Evolutionary conservation across 1,140 invertebrate genomes (phyloP).

Genomic region (Drosophila lacertosa): DNA sequence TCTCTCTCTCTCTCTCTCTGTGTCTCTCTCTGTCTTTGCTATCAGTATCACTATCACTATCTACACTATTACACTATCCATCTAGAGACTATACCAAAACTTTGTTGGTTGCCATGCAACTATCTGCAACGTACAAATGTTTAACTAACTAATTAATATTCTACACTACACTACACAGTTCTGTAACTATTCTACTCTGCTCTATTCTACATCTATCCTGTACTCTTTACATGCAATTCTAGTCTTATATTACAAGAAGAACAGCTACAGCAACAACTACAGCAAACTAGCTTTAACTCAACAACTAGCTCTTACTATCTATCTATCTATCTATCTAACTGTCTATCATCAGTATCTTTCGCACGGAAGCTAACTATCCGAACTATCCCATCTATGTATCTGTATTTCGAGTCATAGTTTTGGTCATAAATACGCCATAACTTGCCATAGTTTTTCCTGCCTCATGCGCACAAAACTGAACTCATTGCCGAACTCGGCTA

Average conservation of each 20-base stretch:
- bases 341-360: slow-evolving; percentile 13
- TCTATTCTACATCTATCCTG: slow-evolving; percentile 32
- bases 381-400: slow-evolving; percentile 34
- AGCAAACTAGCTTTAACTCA: too few relatives aligned
- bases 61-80: slow-evolving; percentile 38
- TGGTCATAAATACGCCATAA: slow-evolving; percentile 80
- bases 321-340: slow-evolving; percentile 31
- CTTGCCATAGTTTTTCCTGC: slow-evolving; percentile 82
- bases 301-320: slow-evolving; percentile 66
- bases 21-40: slow-evolving; percentile 23
- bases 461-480: slow-evolving; percentile 65
- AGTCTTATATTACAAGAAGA: slow-evolving; percentile 73
- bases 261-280: slow-evolving; percentile 17
- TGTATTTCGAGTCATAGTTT: slow-evolving; percentile 71
- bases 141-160: slow-evolving; percentile 33
- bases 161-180: slow-evolving; percentile 12
- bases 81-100: slow-evolving; percentile 77
- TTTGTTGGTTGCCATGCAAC: slow-evolving; percentile 64
- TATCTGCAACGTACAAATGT: slow-evolving; percentile 48
- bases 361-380: slow-evolving; percentile 6
- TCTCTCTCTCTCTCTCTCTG: slow-evolving; percentile 20
- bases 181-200: slow-evolving; percentile 28
- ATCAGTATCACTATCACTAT: slow-evolving; percentile 21
- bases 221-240: slow-evolving; percentile 78
- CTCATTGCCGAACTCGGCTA: slow-evolving; percentile 58